phyloP scores from a whole-genome alignment of 1,140 invertebrate species.

The Oreohelix idahoensis region DNA sequence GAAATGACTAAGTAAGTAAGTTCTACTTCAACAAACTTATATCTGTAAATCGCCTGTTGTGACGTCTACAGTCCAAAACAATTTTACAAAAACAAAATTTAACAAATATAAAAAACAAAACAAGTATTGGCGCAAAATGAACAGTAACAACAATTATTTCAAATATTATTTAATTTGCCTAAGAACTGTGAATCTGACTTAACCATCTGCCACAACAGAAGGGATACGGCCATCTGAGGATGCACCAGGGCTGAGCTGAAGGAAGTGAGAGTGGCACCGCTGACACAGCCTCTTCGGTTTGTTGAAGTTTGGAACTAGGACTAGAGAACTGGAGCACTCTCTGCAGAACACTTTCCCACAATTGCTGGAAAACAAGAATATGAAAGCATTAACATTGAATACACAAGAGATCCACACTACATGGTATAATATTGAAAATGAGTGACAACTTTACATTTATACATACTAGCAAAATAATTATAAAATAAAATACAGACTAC shows the following conservation, averaged over 20 bases:
- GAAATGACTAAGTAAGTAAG: too few species aligned
- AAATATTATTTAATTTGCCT: not conserved
- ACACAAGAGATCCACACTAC: too few species aligned
- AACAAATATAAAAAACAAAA: too few species aligned
- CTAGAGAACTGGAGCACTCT: constrained; percentile 86
- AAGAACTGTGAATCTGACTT: not conserved
- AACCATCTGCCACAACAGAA: constrained; percentile 32
- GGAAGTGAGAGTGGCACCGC: constrained; percentile 73
- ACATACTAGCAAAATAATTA: too few species aligned
- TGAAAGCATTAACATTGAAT: too few species aligned
- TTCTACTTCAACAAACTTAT: too few species aligned
- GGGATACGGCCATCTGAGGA: constrained; percentile 46
- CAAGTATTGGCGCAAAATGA: not conserved
- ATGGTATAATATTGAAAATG: too few species aligned
- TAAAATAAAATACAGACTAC: too few species aligned
- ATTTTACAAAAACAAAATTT: too few species aligned
- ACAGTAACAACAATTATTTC: not conserved
- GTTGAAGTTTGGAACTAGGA: constrained; percentile 84
- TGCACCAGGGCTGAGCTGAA: constrained; percentile 39
- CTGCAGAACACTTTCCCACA: constrained; percentile 90
- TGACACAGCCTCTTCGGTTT: constrained; percentile 86
- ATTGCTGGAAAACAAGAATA: constrained; percentile 78
- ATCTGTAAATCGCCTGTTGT: too few species aligned
- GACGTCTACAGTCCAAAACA: too few species aligned
- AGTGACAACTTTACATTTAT: too few species aligned